Percentiles rank a stretch among this genome's conserved stretches.
Conservation (phyloP, 2,113 vertebrate species). For the Myotis brandtii region DNA sequence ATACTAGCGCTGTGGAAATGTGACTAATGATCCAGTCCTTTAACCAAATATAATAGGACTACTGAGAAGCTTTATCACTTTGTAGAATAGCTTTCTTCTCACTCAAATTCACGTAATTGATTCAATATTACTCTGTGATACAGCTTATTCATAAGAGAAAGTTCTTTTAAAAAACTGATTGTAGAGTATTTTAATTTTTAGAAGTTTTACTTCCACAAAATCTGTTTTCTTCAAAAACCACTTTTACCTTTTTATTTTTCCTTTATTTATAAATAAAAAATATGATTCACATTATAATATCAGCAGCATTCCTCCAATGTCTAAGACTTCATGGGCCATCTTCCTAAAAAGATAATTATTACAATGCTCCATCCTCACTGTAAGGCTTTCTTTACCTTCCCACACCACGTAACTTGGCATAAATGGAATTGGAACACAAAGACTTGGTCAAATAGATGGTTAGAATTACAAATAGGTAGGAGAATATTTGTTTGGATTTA, state of each 20-base stretch:
- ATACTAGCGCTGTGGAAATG: constrained; percentile 63
- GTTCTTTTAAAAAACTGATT: neutral
- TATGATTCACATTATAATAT: neutral
- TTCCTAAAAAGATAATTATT: neutral
- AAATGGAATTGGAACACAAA: neutral
- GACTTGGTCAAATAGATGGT: neutral
- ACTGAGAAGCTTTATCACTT: constrained; percentile 67
- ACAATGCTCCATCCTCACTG: neutral
- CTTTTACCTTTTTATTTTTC: constrained; percentile 35
- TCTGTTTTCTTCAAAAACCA: neutral
- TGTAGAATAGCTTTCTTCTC: constrained; percentile 65
- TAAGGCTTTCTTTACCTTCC: neutral
- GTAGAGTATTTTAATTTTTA: constrained; percentile 49
- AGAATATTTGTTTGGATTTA: neutral
- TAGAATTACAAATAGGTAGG: constrained; percentile 8
- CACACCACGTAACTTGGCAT: neutral
- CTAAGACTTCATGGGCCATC: neutral
- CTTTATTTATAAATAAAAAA: constrained; percentile 43
- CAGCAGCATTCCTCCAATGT: neutral
- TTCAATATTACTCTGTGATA: constrained; percentile 54
- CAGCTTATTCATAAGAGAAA: constrained; percentile 43
- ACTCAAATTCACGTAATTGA: constrained; percentile 60
- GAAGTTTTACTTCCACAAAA: constrained; percentile 31
- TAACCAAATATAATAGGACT: constrained; percentile 63
- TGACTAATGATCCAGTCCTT: constrained; percentile 68